Evolutionary conservation across 2,797 vertebrate genomes (phyloP), one percentile per base, ranked within the genome.

Genomic region (Mormyrops boulengeri): DNA sequence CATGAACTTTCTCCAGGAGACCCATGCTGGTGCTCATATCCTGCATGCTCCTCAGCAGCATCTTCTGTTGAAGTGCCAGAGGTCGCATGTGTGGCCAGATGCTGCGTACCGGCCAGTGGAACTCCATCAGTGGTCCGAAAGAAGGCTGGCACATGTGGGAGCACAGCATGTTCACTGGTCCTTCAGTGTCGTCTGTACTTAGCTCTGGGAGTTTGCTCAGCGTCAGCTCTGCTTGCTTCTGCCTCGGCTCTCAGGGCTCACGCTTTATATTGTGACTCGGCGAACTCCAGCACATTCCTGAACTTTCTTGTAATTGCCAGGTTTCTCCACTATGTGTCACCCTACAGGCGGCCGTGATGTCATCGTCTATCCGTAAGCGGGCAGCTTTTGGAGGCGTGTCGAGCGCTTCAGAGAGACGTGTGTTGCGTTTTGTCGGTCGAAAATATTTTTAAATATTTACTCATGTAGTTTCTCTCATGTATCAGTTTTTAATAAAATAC

Each of bases 61-160:
- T 86, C 7, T 88, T 80, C 26, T 73, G 53, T 19, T 38, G 88
- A 53, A 30, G 60, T 80, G 50, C 9, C 2, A 89, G 47, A 85
- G 88, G 53, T 69, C 34, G 4, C 38, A 5, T 89, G 66, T 89
- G 38, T 52, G 90, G 89, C 88, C 86, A 91, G 66, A 91, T 80
- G 49, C 84, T 84, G 90, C 85, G 57, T 30, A 9, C 84, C 7
- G 90, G 88, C 80, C 88, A 89, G 80, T 69, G 14, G 50, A 77
- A 49, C 14, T 87, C 84, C 88, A 86, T 26, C 38, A 60, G 14
- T 6, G 34, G 47, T 26, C 84, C 11, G 62, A 86, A 38, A n/a
- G 88, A 69, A 77, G 82, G 80, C 84, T 89, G 82, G 60, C 87
- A 60, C 30, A 41, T 34, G 44, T 50, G 49, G 34, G 50, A 47